Conservation (phyloP, 2,888 invertebrate genomes). For the Drosophila sordidapex region DNA sequence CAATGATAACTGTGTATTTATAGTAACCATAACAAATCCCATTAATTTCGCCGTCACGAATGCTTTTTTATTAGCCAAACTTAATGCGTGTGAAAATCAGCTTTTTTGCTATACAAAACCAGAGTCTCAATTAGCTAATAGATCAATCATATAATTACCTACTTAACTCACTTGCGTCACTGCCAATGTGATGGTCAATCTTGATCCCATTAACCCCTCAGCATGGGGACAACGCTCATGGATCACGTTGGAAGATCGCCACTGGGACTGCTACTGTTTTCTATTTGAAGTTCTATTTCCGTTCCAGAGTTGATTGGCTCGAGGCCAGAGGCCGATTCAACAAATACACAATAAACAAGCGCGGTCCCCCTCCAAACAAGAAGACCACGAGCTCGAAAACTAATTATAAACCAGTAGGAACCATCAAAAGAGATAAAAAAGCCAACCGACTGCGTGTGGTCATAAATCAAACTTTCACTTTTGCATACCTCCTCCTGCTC, state of each 20-base stretch:
- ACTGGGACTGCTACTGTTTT: constrained; percentile 2
- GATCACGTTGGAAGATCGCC: constrained; percentile 27
- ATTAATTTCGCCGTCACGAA: constrained; percentile 5
- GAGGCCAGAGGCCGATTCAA: constrained; percentile 46
- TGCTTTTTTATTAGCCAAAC: neutral
- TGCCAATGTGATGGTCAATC: constrained; percentile 10
- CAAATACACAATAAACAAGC: constrained; percentile 51
- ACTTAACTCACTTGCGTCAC: constrained; percentile 42
- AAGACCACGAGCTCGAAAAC: constrained; percentile 48
- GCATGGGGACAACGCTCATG: constrained; percentile 45
- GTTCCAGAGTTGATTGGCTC: constrained; percentile 76
- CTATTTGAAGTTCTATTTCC: constrained; percentile 60
- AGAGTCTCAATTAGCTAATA: constrained; percentile 35
- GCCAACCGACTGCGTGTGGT: constrained; percentile 43
- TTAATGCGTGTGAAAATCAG: constrained; percentile 14
- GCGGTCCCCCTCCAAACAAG: constrained; percentile 27
- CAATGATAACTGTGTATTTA: neutral
- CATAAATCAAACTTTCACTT: constrained; percentile 82
- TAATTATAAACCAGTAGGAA: constrained; percentile 68
- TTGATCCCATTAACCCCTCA: constrained; percentile 67
- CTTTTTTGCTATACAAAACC: constrained; percentile 6
- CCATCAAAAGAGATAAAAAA: constrained; percentile 50
- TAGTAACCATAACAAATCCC: neutral
- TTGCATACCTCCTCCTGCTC: constrained; percentile 3
- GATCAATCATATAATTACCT: constrained; percentile 46